Evolutionary conservation across 2,113 vertebrate genomes (phyloP).

Genomic region (Scartelaos histophorus): DNA sequence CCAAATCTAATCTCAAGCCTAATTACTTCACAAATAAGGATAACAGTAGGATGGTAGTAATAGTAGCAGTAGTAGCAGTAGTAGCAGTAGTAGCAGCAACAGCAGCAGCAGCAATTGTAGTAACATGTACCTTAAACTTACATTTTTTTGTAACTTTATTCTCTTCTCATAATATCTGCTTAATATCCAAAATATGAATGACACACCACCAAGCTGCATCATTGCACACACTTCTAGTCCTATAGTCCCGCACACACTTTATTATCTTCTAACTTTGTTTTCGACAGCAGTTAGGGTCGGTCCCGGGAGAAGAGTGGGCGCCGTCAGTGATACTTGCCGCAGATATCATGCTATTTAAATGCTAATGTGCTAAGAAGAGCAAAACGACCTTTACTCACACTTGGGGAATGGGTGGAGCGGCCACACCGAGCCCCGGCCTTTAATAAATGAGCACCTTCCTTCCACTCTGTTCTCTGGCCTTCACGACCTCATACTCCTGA

Average conservation of each 20-base stretch:
- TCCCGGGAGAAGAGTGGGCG: constrained; percentile 50
- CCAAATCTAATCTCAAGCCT: neutral
- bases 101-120: no score
- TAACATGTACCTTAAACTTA: no score
- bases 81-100: no score
- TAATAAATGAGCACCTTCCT: constrained; percentile 63
- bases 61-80: no score
- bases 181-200: neutral
- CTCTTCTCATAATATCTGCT: neutral
- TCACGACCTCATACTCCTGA: constrained; percentile 30
- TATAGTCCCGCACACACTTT: constrained; percentile 45
- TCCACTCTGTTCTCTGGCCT: constrained; percentile 29
- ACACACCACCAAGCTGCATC: constrained; percentile 55
- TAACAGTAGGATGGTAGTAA: no score
- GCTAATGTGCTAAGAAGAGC: constrained; percentile 74
- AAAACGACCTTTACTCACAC: constrained; percentile 69
- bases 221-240: constrained; percentile 43
- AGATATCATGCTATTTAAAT: constrained; percentile 78
- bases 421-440: constrained; percentile 43
- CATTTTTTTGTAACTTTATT: neutral
- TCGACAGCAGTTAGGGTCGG: constrained; percentile 56
- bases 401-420: constrained; percentile 24
- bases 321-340: constrained; percentile 64
- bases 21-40: no score
- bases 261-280: constrained; percentile 74